Conservation (phyloP, 2,888 invertebrate species). For the Branchinecta sandiegonensis region DNA sequence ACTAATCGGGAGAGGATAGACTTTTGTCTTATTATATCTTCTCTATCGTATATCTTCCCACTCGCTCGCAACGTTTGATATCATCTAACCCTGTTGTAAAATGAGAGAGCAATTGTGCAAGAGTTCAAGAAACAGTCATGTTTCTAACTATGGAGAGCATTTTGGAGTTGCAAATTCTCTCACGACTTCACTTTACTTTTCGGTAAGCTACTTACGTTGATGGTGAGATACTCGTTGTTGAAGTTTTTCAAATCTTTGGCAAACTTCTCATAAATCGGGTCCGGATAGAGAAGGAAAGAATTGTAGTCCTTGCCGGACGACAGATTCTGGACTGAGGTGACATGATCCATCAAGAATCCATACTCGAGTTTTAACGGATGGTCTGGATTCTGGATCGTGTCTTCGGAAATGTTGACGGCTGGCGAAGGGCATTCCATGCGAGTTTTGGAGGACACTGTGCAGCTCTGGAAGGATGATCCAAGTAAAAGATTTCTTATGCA, state of each 20-base stretch:
- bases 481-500: background rate
- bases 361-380: conserved; percentile 69
- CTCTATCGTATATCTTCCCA: too few relatives aligned
- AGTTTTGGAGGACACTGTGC: conserved; percentile 53
- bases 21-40: too few relatives aligned
- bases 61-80: too few relatives aligned
- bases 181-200: too few relatives aligned
- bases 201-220: conserved; percentile 46
- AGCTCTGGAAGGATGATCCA: conserved; percentile 35
- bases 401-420: conserved; percentile 52
- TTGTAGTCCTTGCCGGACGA: conserved; percentile 50
- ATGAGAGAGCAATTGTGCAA: too few relatives aligned
- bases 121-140: too few relatives aligned
- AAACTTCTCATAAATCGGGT: conserved; percentile 76
- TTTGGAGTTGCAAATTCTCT: too few relatives aligned
- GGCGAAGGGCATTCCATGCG: conserved; percentile 79
- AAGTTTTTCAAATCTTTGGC: conserved; percentile 81
- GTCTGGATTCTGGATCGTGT: conserved; percentile 50
- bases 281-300: conserved; percentile 71
- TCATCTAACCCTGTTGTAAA: too few relatives aligned
- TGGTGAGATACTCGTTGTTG: conserved; percentile 87
- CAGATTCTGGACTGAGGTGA: conserved; percentile 62
- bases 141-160: too few relatives aligned
- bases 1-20: too few relatives aligned
- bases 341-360: conserved; percentile 92